Percentiles rank a stretch among this genome's conserved stretches.
Evolutionary conservation across 2,888 invertebrate species (phyloP).

Genomic region (Hyppa rectilinea): DNA sequence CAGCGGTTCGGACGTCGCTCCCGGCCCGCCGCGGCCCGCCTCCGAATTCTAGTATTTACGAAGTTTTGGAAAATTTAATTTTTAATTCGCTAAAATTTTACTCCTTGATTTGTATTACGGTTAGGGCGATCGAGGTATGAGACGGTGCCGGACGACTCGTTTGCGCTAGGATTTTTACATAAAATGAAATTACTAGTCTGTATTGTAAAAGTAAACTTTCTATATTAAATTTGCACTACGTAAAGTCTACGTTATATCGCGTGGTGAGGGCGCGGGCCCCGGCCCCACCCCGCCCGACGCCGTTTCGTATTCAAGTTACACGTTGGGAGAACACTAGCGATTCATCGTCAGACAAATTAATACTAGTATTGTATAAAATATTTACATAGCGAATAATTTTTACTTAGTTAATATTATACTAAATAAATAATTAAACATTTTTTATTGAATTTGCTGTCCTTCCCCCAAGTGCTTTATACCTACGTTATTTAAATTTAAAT

Average conservation of each 20-base stretch:
- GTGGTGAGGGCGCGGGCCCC: slow-evolving; percentile 81
- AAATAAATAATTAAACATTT: slow-evolving; percentile 90
- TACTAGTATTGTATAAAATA: slow-evolving; percentile 90
- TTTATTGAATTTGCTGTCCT: slow-evolving; percentile 91
- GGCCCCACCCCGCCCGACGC: slow-evolving; percentile 70
- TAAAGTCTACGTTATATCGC: slow-evolving; percentile 85
- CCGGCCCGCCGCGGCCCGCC: slow-evolving; percentile 81
- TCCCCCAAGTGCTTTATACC: slow-evolving; percentile 91
- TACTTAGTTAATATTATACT: slow-evolving; percentile 90
- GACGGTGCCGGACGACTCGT: slow-evolving; percentile 90
- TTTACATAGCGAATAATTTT: slow-evolving; percentile 91
- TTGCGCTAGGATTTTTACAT: slow-evolving; percentile 90
- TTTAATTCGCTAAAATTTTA: slow-evolving; percentile 91
- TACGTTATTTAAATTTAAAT: slow-evolving; percentile 90
- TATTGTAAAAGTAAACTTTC: slow-evolving; percentile 89
- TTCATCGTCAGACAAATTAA: slow-evolving; percentile 89
- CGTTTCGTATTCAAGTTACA: slow-evolving; percentile 85
- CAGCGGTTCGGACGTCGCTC: slow-evolving; percentile 84
- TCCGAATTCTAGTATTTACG: slow-evolving; percentile 90
- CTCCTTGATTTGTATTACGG: slow-evolving; percentile 90
- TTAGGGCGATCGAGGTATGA: slow-evolving; percentile 88
- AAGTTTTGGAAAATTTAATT: slow-evolving; percentile 90
- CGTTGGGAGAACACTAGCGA: slow-evolving; percentile 88
- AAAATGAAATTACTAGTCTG: slow-evolving; percentile 89
- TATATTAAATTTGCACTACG: slow-evolving; percentile 89